Evolutionary conservation across 2,797 vertebrate species (phyloP).

Genomic region (Setipinna tenuifilis): DNA sequence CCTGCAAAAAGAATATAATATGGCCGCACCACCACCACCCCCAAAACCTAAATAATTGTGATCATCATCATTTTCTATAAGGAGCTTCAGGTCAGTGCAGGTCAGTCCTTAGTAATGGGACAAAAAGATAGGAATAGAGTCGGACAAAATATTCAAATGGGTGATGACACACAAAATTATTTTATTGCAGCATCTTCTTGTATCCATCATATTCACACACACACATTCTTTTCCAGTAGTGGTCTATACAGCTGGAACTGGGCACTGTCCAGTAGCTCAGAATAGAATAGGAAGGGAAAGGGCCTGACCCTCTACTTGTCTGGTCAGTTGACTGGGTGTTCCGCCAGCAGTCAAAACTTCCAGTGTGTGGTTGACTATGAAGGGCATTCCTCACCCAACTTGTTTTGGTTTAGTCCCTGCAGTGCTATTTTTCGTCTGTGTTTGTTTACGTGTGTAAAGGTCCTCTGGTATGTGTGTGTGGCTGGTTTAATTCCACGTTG

Average conservation of each 20-base stretch:
- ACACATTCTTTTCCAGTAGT: neutral
- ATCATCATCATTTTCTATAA: too few species aligned
- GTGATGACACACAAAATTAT: too few species aligned
- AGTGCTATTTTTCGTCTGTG: neutral
- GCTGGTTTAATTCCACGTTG: neutral
- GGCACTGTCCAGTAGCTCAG: neutral
- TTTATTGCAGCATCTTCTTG: neutral
- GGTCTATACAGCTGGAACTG: neutral
- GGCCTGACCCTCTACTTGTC: neutral
- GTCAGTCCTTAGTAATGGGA: too few species aligned
- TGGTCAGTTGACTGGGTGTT: neutral
- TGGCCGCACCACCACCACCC: too few species aligned
- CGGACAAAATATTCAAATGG: too few species aligned
- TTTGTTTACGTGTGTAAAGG: neutral
- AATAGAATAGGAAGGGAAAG: neutral
- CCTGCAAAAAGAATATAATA: too few species aligned
- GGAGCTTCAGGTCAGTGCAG: too few species aligned
- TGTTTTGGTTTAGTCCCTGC: neutral
- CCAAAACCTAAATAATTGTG: too few species aligned
- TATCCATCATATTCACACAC: neutral
- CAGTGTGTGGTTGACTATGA: neutral
- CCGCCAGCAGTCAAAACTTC: neutral
- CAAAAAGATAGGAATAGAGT: too few species aligned
- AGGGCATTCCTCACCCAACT: slow-evolving; percentile 3
- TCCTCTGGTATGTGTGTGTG: neutral